Evolutionary conservation across 2,113 vertebrate species (phyloP).

Genomic region (Mustela nigripes): DNA sequence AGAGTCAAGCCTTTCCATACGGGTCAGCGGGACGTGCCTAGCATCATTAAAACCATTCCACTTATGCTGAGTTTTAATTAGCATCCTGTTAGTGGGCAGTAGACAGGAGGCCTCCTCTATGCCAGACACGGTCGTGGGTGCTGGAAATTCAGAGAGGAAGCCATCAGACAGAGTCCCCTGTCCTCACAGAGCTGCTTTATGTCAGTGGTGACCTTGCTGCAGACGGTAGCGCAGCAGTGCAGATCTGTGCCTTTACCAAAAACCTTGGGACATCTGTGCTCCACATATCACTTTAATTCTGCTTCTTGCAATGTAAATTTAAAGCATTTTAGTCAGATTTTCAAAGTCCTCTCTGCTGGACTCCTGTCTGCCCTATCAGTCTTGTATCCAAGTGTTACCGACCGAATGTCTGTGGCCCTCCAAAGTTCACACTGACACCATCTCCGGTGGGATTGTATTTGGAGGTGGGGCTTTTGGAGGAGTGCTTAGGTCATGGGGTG

Average conservation of each 20-base stretch:
- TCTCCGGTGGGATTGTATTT: neutral
- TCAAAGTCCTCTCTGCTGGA: neutral
- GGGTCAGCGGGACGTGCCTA: fast-evolving
- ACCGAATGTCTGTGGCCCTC: neutral
- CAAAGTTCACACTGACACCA: neutral
- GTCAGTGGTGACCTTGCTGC: too few species aligned
- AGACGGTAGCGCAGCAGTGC: fast-evolving
- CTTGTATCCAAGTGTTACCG: neutral
- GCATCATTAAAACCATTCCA: neutral
- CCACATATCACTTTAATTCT: neutral
- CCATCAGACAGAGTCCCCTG: neutral
- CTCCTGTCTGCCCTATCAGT: neutral
- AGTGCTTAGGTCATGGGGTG: neutral
- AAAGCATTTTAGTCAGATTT: neutral
- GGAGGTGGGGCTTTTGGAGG: neutral
- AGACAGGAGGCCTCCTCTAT: neutral
- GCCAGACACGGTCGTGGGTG: neutral
- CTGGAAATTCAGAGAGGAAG: neutral
- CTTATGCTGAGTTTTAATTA: neutral
- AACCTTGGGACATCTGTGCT: neutral
- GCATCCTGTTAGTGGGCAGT: neutral
- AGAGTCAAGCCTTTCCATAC: neutral
- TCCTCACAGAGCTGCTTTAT: too few species aligned
- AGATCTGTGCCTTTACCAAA: neutral
- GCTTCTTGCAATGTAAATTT: neutral